Evolutionary conservation across 2,888 invertebrate genomes (phyloP).

Genomic region (Metellina segmentata): DNA sequence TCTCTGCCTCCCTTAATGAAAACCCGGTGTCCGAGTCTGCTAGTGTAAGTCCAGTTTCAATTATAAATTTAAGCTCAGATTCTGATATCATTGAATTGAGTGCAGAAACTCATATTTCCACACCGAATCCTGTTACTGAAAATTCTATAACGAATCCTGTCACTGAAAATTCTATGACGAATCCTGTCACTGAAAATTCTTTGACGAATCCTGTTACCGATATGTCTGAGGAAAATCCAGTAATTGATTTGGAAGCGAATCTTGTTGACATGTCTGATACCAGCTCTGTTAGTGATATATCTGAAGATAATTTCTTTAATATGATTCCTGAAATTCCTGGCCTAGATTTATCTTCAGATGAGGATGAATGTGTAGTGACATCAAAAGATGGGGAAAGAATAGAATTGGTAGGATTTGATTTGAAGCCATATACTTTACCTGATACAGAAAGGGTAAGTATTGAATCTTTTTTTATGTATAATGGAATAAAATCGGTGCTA

Average conservation of each 20-base stretch:
- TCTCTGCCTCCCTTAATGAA: too few species aligned
- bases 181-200: background rate
- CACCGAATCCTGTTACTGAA: background rate
- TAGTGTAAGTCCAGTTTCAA: too few species aligned
- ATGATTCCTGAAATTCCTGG: conserved; percentile 17
- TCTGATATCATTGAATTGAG: background rate
- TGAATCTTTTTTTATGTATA: background rate
- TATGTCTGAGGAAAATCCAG: background rate
- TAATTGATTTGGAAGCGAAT: background rate
- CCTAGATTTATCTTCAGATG: background rate
- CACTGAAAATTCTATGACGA: too few species aligned
- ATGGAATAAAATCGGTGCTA: background rate
- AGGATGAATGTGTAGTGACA: background rate
- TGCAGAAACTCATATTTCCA: background rate
- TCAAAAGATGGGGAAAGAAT: background rate
- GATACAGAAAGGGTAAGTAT: conserved; percentile 21
- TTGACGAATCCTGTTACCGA: background rate
- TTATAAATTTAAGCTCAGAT: too few species aligned
- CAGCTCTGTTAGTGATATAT: background rate
- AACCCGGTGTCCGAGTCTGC: too few species aligned
- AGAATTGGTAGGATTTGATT: conserved; percentile 12
- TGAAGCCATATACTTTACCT: conserved; percentile 33
- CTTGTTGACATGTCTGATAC: background rate
- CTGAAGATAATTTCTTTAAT: background rate
- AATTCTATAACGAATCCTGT: too few species aligned